Conservation (phyloP, 2,888 invertebrate genomes). For the Augiades crinisus region DNA sequence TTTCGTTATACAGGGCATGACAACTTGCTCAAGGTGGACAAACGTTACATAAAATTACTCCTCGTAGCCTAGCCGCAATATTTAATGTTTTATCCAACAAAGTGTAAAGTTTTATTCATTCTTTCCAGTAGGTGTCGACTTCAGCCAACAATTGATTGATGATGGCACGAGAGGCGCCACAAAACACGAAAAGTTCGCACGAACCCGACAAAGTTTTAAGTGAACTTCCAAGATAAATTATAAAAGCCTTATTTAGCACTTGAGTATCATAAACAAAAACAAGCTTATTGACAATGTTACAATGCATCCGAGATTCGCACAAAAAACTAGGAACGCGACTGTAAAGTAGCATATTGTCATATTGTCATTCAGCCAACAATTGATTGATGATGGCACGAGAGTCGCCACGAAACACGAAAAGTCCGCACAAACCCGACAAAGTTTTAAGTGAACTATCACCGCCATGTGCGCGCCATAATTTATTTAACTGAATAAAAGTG, state of each 20-base stretch:
- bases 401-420: conserved; percentile 35
- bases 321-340: background rate
- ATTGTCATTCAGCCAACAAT: conserved; percentile 27
- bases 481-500: conserved; percentile 27
- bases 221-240: conserved; percentile 40
- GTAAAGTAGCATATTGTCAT: conserved; percentile 9
- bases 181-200: conserved; percentile 33
- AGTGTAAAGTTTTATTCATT: too few relatives aligned
- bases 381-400: conserved; percentile 37
- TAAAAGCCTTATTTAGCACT: too few relatives aligned
- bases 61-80: too few relatives aligned
- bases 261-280: too few relatives aligned
- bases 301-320: background rate
- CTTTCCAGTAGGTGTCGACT: too few relatives aligned
- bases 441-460: conserved; percentile 40
- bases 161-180: conserved; percentile 31
- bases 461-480: conserved; percentile 34
- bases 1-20: too few relatives aligned
- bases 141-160: conserved; percentile 36
- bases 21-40: too few relatives aligned
- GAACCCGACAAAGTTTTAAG: conserved; percentile 37
- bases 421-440: conserved; percentile 31
- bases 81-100: too few relatives aligned
- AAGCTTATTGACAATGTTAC: background rate
- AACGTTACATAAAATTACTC: too few relatives aligned